These are phyloP conservation scores for Poecilia velifera DNA, from an alignment of 2,797 vertebrate species.

Conservation along the genomic window DNA sequence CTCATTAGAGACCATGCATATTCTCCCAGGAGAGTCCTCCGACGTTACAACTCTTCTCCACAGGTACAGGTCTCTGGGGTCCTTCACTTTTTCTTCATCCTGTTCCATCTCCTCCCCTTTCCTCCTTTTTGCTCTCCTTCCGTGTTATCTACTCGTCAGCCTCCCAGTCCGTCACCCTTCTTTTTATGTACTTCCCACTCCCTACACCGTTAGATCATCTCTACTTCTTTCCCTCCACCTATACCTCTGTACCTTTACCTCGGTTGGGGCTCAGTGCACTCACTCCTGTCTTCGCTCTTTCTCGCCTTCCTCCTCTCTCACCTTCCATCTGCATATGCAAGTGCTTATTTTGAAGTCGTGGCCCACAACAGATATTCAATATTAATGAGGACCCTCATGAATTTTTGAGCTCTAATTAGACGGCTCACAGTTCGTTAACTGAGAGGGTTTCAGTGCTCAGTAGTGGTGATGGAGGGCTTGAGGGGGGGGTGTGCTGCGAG, in stretches of 20 bases:
- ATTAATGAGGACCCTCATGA: slow-evolving; percentile 98
- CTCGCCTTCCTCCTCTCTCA: slow-evolving; percentile 76
- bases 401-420: slow-evolving; percentile 99
- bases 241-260: slow-evolving; percentile 64
- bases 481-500: slow-evolving; percentile 40
- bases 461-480: slow-evolving; percentile 53
- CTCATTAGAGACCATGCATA: slow-evolving; percentile 81
- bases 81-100: slow-evolving; percentile 72
- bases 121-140: slow-evolving; percentile 75
- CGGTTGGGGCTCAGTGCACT: slow-evolving; percentile 30
- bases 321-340: slow-evolving; percentile 93
- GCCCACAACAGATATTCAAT: slow-evolving; percentile 96
- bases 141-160: slow-evolving; percentile 82
- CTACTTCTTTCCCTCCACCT: slow-evolving; percentile 64
- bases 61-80: slow-evolving; percentile 88
- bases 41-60: slow-evolving; percentile 81
- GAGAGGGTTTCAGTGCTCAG: slow-evolving; percentile 75
- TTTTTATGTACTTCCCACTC: slow-evolving; percentile 73
- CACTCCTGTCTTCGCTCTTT: slow-evolving; percentile 33
- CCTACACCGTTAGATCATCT: slow-evolving; percentile 61
- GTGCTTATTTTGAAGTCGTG: slow-evolving; percentile 92
- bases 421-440: slow-evolving; percentile 91
- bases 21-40: slow-evolving; percentile 77
- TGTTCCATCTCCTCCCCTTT: slow-evolving; percentile 63
- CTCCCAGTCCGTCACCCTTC: slow-evolving; percentile 63